Base-by-base conservation (phyloP, 2,888 invertebrate species). In the Drosophila emarginata region DNA sequence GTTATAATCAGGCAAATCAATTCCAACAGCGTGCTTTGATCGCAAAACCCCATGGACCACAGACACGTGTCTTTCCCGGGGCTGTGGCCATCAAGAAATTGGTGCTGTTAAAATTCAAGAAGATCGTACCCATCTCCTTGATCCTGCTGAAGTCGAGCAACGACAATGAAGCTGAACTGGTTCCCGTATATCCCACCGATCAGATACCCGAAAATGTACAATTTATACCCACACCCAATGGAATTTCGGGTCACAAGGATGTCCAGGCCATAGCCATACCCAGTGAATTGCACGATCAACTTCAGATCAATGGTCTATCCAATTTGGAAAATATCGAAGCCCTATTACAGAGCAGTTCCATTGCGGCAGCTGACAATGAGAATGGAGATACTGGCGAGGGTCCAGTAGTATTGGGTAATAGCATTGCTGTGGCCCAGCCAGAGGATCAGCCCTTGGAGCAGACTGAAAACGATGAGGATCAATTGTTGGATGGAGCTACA, bases 181-280 rank as follows among this genome's bases (percentile, higher is more conserved):
- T 91, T 64, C 90, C 91, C 0, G 89, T 91, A 3, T 91, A 91
- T n/a, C 87, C 90, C 23, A 89, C 87, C 1, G 87, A 88, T 9
- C 87, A 90, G 74, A 88, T 89, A 12, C 89, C 90, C 26, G 78
- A 87, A 57, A 80, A 90, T 36, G 88, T 89, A 0, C 89, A 90
- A 62, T 89, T 91, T 62, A 88, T 90, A 28, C 88, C 89, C 32
- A 90, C 91, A 0, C 90, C 90, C 2, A 89, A 89, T 1, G 90
- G 90, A 62, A 88, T 90, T 59, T 85, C 83, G 0, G 89, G 90
- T 2, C 88, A 90, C 67, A 89, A 88, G 73, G 90, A 90, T 59
- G 90, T 91, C 2, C 90, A 90, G 73, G 89, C 90, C 5, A 87
- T 90, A 39, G 90, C 90, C 73, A 89, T 91, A 15, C 91, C 91